phyloP scores from a whole-genome alignment of 2,113 vertebrate genomes.

The Ornithorhynchus anatinus region DNA sequence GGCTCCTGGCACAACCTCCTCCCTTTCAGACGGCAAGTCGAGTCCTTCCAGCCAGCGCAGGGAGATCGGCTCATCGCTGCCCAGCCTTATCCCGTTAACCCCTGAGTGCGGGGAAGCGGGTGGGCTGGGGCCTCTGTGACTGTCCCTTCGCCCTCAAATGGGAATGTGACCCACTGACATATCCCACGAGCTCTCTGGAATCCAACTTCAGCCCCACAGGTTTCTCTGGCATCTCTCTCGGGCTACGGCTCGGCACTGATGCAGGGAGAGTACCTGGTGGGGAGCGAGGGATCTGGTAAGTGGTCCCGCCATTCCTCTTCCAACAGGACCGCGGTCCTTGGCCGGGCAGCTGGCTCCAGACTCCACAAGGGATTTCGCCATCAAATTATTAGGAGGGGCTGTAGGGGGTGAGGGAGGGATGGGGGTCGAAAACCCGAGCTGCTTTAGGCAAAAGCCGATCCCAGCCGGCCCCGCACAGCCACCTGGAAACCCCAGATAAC shows the following conservation, averaged over 20 bases:
- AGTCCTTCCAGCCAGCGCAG: neutral
- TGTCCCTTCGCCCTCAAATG: neutral
- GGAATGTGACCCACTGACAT: neutral
- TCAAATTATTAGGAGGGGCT: too few species aligned
- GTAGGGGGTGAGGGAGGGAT: too few species aligned
- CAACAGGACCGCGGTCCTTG: neutral
- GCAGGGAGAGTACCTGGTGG: neutral
- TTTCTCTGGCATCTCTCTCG: neutral
- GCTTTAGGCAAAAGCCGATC: neutral
- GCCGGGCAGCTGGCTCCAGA: neutral
- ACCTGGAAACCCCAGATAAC: neutral
- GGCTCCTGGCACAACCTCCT: neutral
- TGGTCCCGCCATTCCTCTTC: neutral
- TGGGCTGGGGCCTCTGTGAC: neutral
- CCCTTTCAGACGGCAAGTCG: neutral
- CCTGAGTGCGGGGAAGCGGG: neutral
- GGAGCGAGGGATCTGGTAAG: neutral
- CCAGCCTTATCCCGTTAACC: neutral
- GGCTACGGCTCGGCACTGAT: neutral
- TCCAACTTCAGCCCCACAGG: neutral
- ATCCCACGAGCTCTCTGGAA: neutral
- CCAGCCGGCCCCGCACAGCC: neutral
- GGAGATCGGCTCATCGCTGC: neutral
- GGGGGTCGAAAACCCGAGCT: neutral
- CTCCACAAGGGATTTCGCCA: neutral